Evolutionary conservation across 1,140 invertebrate genomes (phyloP).

Genomic region (Diprion similis): DNA sequence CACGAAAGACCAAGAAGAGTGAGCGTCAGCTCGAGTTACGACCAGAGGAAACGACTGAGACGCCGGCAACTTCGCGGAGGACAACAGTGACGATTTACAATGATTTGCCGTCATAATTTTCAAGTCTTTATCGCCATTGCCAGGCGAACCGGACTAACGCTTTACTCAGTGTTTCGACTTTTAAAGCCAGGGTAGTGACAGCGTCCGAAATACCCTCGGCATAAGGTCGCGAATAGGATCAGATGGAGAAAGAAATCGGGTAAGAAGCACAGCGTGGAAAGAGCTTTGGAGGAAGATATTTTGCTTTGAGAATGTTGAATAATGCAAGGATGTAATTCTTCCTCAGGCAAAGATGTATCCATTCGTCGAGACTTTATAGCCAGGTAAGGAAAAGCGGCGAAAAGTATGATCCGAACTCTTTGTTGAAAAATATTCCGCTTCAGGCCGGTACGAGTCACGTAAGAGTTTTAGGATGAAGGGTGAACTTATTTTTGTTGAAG

Average conservation of each 20-base stretch:
- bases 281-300: too few species aligned
- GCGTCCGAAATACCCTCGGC: too few species aligned
- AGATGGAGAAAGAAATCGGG: too few species aligned
- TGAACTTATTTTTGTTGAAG: slow-evolving; percentile 3
- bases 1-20: background rate
- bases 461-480: slow-evolving; percentile 4
- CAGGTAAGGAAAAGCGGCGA: background rate
- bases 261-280: too few species aligned
- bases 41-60: background rate
- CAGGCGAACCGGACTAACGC: background rate
- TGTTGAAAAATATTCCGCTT: background rate
- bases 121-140: background rate
- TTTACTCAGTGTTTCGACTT: background rate
- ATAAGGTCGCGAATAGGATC: too few species aligned
- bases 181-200: background rate
- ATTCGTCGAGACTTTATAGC: background rate
- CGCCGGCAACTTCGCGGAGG: background rate
- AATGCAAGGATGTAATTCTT: background rate
- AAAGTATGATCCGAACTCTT: background rate
- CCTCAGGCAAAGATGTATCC: background rate
- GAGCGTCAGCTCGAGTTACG: background rate
- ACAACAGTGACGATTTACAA: slow-evolving; percentile 2
- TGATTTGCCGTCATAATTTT: background rate
- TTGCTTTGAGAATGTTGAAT: too few species aligned
- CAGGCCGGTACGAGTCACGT: background rate